Base-by-base conservation (phyloP, 53 echinoderm and acorn worm genomes). In the Stichopus horrens region DNA sequence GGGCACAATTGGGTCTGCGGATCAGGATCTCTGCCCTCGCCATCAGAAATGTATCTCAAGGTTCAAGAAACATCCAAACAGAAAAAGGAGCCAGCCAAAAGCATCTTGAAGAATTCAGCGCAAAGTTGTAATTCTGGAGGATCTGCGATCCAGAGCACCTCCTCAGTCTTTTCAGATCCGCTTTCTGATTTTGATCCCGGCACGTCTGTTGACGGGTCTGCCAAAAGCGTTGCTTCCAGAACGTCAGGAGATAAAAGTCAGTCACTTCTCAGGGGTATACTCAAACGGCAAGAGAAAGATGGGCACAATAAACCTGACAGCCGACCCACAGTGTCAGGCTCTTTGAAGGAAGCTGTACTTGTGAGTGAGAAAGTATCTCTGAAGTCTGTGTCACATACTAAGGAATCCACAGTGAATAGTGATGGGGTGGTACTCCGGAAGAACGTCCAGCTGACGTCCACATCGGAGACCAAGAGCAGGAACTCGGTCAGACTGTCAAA, bases 1-100 rank as follows among this genome's bases (percentile, higher is more conserved):
- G 90, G 89, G 74, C 90, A 96, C 59, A 91, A 90, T 16, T 98
- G 99, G 99, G 91, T 91, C 79, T 86, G 86, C 54, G 94, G 88
- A 71, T 7, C 59, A 5, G 73, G 91, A 57, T 9, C 74, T 22
- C 54, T 74, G 7, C 76, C 86, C 20, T 58, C 76, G 5, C 90
- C 74, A 11, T 57, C 57, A 71, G 54, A 65, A 54, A 74, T 74
- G 77, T 77, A 81, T 54, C 58, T 86, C 77, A 76, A 66, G 8
- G 66, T 65, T 16, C 59, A 76, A 86, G 66, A 23, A 53, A 53
- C 22, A 14, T 22, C 86, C 81, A 77, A 76, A 84, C 20, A 84
- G 52, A 76, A n/a, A 52, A 91, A 91, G 87, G 76, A 58, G 63
- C 92, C 92, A 13, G 81, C 87, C 6, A 83, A 87, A 21, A 86